A percentile compares a stretch with the other conserved stretches of the same genome.
phyloP scores from a whole-genome alignment of 2,113 vertebrate genomes.

The Ptychochromis oligacanthus region DNA sequence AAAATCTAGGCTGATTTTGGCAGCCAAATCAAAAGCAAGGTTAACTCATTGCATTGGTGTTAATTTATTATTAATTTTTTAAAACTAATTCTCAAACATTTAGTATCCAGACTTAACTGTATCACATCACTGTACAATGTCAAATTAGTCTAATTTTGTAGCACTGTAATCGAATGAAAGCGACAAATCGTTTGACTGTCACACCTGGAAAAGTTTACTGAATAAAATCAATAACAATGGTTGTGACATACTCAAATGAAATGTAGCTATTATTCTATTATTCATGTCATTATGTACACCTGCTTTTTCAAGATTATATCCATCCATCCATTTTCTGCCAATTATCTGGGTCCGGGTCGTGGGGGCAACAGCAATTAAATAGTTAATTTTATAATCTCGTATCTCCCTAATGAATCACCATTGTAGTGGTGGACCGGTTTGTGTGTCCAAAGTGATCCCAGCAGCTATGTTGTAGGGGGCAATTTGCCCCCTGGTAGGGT shows the following conservation, averaged over 20 bases:
- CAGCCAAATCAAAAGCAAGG: background rate
- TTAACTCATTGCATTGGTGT: too few species aligned
- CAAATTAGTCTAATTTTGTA: background rate
- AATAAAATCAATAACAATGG: background rate
- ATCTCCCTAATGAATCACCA: background rate
- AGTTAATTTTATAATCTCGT: too few species aligned
- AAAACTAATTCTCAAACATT: too few species aligned
- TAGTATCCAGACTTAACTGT: background rate
- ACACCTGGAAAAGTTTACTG: background rate
- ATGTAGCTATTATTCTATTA: background rate
- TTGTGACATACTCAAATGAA: background rate
- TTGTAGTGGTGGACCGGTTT: too few species aligned
- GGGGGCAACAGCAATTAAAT: background rate
- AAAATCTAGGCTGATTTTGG: background rate
- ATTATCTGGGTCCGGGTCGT: background rate
- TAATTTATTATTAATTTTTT: too few species aligned
- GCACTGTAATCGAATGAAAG: too few species aligned
- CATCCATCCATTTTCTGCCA: background rate
- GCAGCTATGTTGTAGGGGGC: too few species aligned
- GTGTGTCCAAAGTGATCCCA: too few species aligned
- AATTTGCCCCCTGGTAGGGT: too few species aligned
- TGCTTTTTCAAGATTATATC: slow-evolving; percentile 5
- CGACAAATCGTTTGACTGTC: background rate
- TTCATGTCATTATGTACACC: background rate
- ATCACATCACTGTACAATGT: background rate